Percentiles rank a stretch among this genome's conserved stretches.
These are phyloP conservation scores for Crotalus helleri DNA, from an alignment of 2,113 vertebrate species.

Conservation along the genomic window DNA sequence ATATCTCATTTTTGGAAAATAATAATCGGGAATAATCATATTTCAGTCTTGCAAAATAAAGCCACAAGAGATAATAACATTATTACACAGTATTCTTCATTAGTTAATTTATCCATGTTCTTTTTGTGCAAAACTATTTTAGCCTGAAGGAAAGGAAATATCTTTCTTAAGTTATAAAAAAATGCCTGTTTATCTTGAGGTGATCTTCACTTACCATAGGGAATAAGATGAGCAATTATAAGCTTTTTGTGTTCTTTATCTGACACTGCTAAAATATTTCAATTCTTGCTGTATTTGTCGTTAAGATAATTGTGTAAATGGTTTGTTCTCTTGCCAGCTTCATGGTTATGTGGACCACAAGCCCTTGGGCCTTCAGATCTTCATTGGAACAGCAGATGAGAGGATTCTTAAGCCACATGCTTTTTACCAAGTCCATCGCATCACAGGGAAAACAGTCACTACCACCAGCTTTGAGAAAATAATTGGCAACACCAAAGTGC, in stretches of 20 bases:
- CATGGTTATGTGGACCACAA: conserved; percentile 95
- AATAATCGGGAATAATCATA: not conserved
- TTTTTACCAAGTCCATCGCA: conserved; percentile 98
- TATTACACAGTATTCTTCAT: not conserved
- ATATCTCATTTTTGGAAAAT: not conserved
- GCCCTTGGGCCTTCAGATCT: conserved; percentile 93
- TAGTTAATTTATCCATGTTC: not conserved
- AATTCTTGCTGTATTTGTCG: not conserved
- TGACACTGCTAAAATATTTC: not conserved
- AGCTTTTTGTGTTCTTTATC: not conserved
- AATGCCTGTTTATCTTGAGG: not conserved
- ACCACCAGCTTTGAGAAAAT: conserved; percentile 98
- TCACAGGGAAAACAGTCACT: conserved; percentile 95
- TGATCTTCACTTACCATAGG: not conserved
- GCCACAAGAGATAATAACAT: not conserved
- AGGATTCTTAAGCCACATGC: conserved; percentile 95
- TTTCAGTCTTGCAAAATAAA: not conserved
- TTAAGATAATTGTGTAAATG: not conserved
- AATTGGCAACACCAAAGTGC: conserved; percentile 89
- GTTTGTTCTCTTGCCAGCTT: conserved; percentile 72
- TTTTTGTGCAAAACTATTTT: not conserved
- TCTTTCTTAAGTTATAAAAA: not conserved
- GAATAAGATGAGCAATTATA: not conserved
- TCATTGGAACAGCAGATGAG: conserved; percentile 96
- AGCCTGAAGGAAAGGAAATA: not conserved